A percentile compares a stretch with the other conserved stretches of the same genome.
phyloP scores from a whole-genome alignment of 30 jellyfish, hydroid and myxozoan species.

The Euphysa ruthae region DNA sequence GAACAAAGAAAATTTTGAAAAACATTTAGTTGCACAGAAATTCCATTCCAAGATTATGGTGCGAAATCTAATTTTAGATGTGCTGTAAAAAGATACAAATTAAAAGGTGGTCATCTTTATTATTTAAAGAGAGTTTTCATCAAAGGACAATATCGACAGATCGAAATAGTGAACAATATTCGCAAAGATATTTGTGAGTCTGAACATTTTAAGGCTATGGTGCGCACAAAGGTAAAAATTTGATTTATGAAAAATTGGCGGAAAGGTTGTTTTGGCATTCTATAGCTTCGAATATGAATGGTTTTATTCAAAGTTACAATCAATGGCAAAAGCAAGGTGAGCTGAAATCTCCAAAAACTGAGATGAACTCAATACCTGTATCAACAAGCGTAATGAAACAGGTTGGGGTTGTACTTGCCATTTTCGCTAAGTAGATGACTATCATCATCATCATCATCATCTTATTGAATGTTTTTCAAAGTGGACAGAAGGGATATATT shows the following conservation, averaged over 20 bases:
- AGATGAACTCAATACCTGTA: conserved; percentile 2
- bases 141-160: no score
- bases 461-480: conserved; percentile 23
- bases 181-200: conserved; percentile 24
- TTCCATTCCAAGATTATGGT: no score
- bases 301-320: background rate
- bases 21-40: no score
- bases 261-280: conserved; percentile 20
- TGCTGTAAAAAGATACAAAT: no score
- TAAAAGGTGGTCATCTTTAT: no score
- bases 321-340: conserved; percentile 21
- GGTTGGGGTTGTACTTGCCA: conserved; percentile 4
- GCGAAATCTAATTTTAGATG: no score
- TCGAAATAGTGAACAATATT: no score
- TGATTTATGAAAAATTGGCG: conserved; percentile 15
- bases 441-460: conserved; percentile 2
- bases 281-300: conserved; percentile 4
- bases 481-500: conserved; percentile 31
- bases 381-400: conserved; percentile 14
- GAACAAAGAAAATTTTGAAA: no score
- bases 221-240: conserved; percentile 15
- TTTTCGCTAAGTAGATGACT: conserved; percentile 32
- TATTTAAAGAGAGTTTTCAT: no score
- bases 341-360: background rate
- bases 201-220: conserved; percentile 11